phyloP scores from a whole-genome alignment of 2,888 invertebrate species.

The Hoplodrina blanda region DNA sequence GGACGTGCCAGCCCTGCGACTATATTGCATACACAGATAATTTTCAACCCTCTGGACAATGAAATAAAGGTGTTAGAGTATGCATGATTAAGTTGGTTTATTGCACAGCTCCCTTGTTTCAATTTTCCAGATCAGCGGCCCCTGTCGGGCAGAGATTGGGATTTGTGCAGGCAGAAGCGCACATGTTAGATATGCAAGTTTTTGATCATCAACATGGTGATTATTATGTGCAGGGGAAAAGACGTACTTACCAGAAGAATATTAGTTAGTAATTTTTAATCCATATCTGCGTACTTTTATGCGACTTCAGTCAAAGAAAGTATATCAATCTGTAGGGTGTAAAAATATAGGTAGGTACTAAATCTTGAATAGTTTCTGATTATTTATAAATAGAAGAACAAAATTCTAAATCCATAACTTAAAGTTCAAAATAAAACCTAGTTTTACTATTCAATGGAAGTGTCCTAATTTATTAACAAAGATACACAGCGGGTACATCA shows the following conservation, averaged over 20 bases:
- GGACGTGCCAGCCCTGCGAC: constrained; percentile 67
- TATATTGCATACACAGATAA: not conserved
- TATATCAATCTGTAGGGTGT: no score
- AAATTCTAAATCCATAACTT: not conserved
- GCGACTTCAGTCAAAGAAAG: no score
- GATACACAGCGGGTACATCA: constrained; percentile 30
- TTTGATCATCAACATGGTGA: constrained; percentile 60
- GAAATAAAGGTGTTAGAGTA: constrained; percentile 13
- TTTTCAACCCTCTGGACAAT: not conserved
- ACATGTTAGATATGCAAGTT: constrained; percentile 75
- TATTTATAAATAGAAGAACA: no score
- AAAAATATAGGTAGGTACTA: no score
- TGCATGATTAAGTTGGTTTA: constrained; percentile 35
- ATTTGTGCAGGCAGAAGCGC: constrained; percentile 66
- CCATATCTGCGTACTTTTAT: not conserved
- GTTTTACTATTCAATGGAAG: constrained; percentile 19
- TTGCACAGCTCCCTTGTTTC: constrained; percentile 75
- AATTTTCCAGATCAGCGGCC: constrained; percentile 87
- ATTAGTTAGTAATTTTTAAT: not conserved
- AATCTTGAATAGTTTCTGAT: no score
- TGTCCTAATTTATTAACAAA: constrained; percentile 55
- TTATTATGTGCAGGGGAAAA: constrained; percentile 54
- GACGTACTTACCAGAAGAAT: not conserved
- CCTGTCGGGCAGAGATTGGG: constrained; percentile 79
- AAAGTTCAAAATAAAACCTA: not conserved